Conservation (phyloP, 2,888 invertebrate genomes). For the Laothoe populi region DNA sequence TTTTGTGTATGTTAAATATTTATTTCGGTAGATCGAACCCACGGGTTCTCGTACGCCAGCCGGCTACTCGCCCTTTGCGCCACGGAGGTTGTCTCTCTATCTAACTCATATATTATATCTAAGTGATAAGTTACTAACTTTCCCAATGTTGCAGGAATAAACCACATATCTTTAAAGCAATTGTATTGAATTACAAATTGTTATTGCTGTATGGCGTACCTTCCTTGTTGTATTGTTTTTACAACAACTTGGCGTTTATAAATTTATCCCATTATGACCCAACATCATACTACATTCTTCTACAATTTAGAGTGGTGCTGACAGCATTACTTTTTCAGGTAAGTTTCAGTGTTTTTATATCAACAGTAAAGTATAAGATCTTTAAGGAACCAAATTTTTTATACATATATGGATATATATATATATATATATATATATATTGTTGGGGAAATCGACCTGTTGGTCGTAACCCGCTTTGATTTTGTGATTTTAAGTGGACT, state of each 20-base stretch:
- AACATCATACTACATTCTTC: slow-evolving; percentile 95
- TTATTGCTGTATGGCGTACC: slow-evolving; percentile 94
- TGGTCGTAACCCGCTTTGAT: no score
- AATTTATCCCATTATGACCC: slow-evolving; percentile 97
- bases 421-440: no score
- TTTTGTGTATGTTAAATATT: no score
- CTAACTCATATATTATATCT: no score
- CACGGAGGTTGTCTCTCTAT: no score
- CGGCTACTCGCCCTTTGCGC: no score
- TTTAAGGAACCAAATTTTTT: no score
- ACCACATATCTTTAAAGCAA: slow-evolving; percentile 82
- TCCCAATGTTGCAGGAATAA: slow-evolving; percentile 84
- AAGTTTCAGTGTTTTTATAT: slow-evolving; percentile 42
- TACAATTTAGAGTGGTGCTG: slow-evolving; percentile 96
- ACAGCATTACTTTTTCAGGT: slow-evolving; percentile 97
- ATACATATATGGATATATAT: neutral
- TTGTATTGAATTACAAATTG: slow-evolving; percentile 86
- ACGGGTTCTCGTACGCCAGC: no score
- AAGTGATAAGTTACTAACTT: neutral
- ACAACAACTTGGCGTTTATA: slow-evolving; percentile 96
- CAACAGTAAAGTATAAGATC: no score
- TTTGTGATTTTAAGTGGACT: no score
- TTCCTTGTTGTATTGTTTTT: slow-evolving; percentile 95
- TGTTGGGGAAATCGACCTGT: no score
- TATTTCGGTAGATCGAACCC: no score